A percentile compares a stretch with the other conserved stretches of the same genome.
Conservation (phyloP, 1,140 invertebrate genomes). For the Drosophila bipectinata region DNA sequence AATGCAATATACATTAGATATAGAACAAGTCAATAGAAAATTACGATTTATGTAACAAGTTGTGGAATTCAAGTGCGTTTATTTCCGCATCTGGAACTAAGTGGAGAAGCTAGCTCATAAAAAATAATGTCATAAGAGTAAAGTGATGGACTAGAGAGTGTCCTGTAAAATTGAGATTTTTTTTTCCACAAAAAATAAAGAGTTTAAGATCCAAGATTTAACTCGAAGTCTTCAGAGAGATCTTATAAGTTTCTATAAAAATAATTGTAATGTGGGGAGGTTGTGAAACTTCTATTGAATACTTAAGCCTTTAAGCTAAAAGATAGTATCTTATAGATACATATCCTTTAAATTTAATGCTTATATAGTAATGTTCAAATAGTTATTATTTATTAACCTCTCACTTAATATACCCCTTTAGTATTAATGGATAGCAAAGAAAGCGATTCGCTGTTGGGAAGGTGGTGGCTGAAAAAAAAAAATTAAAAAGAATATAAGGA, state of each 20-base stretch:
- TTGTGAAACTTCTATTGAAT: too few species aligned
- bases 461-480: neutral
- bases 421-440: slow-evolving; percentile 33
- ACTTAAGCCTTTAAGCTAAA: too few species aligned
- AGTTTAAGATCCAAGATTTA: too few species aligned
- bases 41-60: slow-evolving; percentile 82
- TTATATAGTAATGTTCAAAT: too few species aligned
- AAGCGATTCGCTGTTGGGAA: slow-evolving; percentile 23
- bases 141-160: neutral
- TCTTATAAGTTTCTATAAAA: too few species aligned
- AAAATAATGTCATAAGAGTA: slow-evolving; percentile 13
- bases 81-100: slow-evolving; percentile 73
- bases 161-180: neutral
- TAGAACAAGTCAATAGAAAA: slow-evolving; percentile 77
- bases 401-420: neutral
- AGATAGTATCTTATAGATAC: too few species aligned
- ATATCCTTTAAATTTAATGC: too few species aligned
- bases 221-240: too few species aligned
- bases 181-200: neutral
- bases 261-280: too few species aligned
- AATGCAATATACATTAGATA: slow-evolving; percentile 77
- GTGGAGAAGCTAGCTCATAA: slow-evolving; percentile 49
- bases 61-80: slow-evolving; percentile 75
- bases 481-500: neutral
- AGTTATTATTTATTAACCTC: neutral